Base-by-base conservation (phyloP, 2,888 invertebrate species). In the Gasteruption jaculator region DNA sequence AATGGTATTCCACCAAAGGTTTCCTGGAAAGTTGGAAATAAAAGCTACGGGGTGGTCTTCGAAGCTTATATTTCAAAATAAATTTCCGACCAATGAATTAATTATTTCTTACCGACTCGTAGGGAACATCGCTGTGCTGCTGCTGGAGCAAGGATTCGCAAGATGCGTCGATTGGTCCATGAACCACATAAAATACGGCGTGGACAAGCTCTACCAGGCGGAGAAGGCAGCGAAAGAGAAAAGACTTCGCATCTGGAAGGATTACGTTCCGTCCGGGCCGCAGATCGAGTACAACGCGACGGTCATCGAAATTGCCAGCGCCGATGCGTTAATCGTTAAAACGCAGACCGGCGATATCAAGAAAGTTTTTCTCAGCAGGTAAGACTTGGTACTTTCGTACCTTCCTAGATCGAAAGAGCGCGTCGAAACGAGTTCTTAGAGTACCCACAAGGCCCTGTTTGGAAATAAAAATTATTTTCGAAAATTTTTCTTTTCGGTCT, bases 121-220 rank as follows among this genome's bases (percentile, higher is more conserved):
- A 65, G 82, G 82, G 22, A 95, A 95, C 68, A 97, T 99, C 62
- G 95, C 97, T 0, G 97, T 96, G 68, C 80, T 86, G 18, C 74
- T 99, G 45, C 71, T 96, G 51, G 79, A 80, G 41, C 90, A 93
- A 70, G 97, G 97, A 11, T 89, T 92, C 61, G 97, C 95, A 0
- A 85, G 84, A 66, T 96, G 96, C 63, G 89, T 92, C 14, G 92
- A 93, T 68, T 91, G 91, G 91, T 90, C 89, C 25, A 87, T 94
- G 75, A 84, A 85, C 6, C 83, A 85, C 48, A 85, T 90, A 65
- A 80, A 79, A 60, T 79, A 84, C 27, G 84, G 92, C 31, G 85
- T 90, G 4, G 87, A 92, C 38, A 83, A 86, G 56, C 75, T 94
- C 12, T 79, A 93, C 54, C 77, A 82, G 24, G 92, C 93, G 1